Conservation (phyloP, 1,140 invertebrate species). For the Atta texana region DNA sequence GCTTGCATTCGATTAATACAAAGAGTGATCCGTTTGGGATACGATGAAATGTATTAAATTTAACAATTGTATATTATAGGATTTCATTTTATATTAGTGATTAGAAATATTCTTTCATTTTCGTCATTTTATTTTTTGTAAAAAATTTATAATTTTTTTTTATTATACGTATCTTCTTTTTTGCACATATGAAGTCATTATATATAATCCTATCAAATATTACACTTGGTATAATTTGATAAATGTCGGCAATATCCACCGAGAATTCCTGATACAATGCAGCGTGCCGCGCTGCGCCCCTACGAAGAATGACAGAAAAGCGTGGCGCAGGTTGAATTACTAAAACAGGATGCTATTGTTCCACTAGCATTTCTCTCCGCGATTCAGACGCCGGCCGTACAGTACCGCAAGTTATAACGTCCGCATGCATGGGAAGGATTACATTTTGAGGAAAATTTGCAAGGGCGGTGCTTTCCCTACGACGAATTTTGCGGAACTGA, state of each 20-base stretch:
- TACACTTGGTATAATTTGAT: neutral
- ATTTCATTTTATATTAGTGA: neutral
- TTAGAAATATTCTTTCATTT: neutral
- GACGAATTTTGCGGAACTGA: slow-evolving; percentile 55
- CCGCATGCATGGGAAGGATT: slow-evolving; percentile 53
- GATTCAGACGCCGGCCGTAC: slow-evolving; percentile 61
- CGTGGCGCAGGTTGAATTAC: slow-evolving; percentile 62
- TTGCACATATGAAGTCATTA: neutral
- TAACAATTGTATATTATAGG: neutral
- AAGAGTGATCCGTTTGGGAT: too few species aligned
- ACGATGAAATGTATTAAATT: too few species aligned
- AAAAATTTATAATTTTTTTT: neutral
- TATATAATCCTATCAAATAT: neutral
- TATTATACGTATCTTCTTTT: neutral
- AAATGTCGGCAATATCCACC: neutral
- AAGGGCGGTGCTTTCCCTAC: slow-evolving; percentile 51
- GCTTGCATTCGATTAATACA: too few species aligned
- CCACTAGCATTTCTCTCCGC: slow-evolving; percentile 50
- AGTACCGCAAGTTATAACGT: slow-evolving; percentile 60
- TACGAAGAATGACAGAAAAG: slow-evolving; percentile 61
- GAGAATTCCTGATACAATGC: slow-evolving; percentile 43
- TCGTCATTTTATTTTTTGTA: neutral
- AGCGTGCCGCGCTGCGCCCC: neutral
- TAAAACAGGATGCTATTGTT: slow-evolving; percentile 62
- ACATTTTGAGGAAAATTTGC: slow-evolving; percentile 65